Conservation (phyloP, 2,113 vertebrate species). For the Empidonax traillii region DNA sequence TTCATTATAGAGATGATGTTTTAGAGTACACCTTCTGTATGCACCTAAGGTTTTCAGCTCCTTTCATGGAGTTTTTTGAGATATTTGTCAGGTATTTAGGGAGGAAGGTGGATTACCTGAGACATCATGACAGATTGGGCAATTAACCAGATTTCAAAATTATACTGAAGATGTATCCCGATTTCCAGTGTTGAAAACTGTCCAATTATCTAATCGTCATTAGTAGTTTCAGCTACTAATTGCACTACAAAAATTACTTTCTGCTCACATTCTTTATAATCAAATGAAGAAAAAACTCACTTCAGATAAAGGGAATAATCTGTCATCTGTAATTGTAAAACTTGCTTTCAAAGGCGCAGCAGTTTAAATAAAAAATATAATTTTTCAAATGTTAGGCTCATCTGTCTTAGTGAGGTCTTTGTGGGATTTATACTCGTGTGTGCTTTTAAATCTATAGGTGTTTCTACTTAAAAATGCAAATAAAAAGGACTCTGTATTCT, state of each 20-base stretch:
- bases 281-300: background rate
- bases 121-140: background rate
- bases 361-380: background rate
- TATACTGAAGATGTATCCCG: background rate
- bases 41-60: background rate
- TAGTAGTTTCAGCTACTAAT: background rate
- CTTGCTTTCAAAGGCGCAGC: background rate
- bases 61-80: background rate
- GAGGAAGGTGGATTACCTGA: background rate
- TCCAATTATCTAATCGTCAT: background rate
- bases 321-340: background rate
- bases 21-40: background rate
- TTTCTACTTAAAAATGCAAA: background rate
- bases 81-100: background rate
- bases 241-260: background rate
- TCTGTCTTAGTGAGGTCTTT: background rate
- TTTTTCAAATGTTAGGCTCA: background rate
- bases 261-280: background rate
- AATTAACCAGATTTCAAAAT: background rate
- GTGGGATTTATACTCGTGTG: background rate
- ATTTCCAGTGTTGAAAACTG: background rate
- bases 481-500: background rate
- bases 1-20: accelerated
- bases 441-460: background rate
- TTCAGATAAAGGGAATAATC: background rate